Evolutionary conservation across 1,140 invertebrate genomes (phyloP).

Genomic region (Nomia melanderi): DNA sequence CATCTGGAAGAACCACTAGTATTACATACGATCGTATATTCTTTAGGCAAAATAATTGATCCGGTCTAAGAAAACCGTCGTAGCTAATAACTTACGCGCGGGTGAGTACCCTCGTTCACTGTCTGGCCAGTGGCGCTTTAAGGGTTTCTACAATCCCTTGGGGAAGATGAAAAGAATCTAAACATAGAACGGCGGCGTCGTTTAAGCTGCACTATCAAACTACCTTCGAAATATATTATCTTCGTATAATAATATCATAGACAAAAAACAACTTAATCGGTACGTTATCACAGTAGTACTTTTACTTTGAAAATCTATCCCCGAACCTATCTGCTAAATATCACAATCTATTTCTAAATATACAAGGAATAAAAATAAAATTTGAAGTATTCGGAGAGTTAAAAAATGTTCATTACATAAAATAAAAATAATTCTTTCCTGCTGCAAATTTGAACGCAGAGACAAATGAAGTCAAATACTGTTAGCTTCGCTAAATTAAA

Average conservation of each 20-base stretch:
- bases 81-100: constrained; percentile 23
- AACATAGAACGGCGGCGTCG: constrained; percentile 41
- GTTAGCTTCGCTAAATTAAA: too few species aligned
- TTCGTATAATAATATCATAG: background rate
- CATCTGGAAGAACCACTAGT: background rate
- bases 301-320: too few species aligned
- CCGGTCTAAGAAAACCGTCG: constrained; percentile 25
- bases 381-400: too few species aligned
- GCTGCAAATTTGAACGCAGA: too few species aligned
- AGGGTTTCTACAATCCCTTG: constrained; percentile 53
- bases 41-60: background rate
- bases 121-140: constrained; percentile 55
- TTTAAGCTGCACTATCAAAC: constrained; percentile 15
- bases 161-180: constrained; percentile 48
- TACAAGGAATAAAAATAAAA: too few species aligned
- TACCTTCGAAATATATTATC: background rate
- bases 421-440: too few species aligned
- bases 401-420: too few species aligned
- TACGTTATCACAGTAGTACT: too few species aligned
- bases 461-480: too few species aligned
- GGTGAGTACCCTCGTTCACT: constrained; percentile 41
- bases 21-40: background rate
- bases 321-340: too few species aligned
- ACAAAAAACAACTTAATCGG: background rate
- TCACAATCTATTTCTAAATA: too few species aligned